These are phyloP conservation scores for Drepana falcataria DNA, from an alignment of 2,888 invertebrate species.

Conservation along the genomic window DNA sequence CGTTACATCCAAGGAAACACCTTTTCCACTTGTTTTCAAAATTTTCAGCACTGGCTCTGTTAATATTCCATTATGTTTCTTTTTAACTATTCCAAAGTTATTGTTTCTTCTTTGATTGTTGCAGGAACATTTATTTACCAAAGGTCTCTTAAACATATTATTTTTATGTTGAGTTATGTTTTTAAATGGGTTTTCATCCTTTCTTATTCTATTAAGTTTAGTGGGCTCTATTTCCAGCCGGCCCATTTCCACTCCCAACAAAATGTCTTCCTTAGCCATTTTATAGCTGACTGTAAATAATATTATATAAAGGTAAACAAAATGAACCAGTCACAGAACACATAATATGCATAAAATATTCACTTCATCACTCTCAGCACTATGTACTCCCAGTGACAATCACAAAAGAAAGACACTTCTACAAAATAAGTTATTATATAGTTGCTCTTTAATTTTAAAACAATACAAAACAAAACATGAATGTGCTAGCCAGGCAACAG, in stretches of 20 bases:
- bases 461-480: too few relatives aligned
- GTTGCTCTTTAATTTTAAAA: too few relatives aligned
- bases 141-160: constrained; percentile 21
- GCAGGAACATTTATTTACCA: constrained; percentile 45
- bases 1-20: constrained; percentile 21
- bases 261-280: constrained; percentile 70
- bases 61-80: constrained; percentile 67
- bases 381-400: too few relatives aligned
- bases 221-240: constrained; percentile 77
- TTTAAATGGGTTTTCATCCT: constrained; percentile 55
- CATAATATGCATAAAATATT: too few relatives aligned
- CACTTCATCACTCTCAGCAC: too few relatives aligned
- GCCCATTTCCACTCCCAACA: constrained; percentile 73
- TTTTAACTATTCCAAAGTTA: constrained; percentile 49
- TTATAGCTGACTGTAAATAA: constrained; percentile 5
- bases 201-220: constrained; percentile 37
- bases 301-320: too few relatives aligned
- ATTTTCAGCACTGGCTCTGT: constrained; percentile 79
- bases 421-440: too few relatives aligned
- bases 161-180: constrained; percentile 24
- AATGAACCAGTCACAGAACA: too few relatives aligned
- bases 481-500: too few relatives aligned
- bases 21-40: constrained; percentile 40
- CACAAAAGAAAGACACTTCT: too few relatives aligned
- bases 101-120: constrained; percentile 35